Conservation (phyloP, 2,888 invertebrate genomes). For the Andrena hattorfiana region DNA sequence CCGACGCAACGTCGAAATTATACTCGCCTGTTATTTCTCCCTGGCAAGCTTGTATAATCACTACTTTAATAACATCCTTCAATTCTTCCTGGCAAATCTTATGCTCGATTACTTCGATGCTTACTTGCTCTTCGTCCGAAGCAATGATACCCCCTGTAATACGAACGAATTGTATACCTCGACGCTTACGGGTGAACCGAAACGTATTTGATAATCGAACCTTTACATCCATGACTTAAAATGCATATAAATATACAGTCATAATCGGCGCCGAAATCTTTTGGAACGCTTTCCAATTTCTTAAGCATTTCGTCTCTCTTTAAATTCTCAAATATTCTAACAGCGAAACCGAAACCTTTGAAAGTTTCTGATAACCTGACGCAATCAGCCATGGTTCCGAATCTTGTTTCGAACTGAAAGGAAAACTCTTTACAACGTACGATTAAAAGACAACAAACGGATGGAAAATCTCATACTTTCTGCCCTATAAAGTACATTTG, state of each 20-base stretch:
- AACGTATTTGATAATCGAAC: conserved; percentile 50
- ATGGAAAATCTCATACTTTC: conserved; percentile 42
- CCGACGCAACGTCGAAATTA: background rate
- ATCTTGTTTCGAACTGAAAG: conserved; percentile 80
- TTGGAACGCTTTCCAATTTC: conserved; percentile 68
- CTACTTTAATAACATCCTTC: conserved; percentile 86
- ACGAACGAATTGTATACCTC: conserved; percentile 7
- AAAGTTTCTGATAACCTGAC: conserved; percentile 81
- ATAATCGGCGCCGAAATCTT: conserved; percentile 71
- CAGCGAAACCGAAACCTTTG: conserved; percentile 81
- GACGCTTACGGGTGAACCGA: background rate
- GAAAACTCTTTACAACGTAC: conserved; percentile 6
- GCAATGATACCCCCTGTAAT: conserved; percentile 84
- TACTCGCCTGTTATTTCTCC: conserved; percentile 77
- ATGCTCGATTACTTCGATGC: conserved; percentile 85
- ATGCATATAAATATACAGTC: conserved; percentile 85
- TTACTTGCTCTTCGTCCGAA: conserved; percentile 86
- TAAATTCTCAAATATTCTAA: conserved; percentile 77
- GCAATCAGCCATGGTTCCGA: conserved; percentile 83
- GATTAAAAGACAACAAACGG: background rate
- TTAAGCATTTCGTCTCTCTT: conserved; percentile 76
- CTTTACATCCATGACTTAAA: conserved; percentile 84
- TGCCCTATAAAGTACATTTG: conserved; percentile 51
- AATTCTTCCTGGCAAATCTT: conserved; percentile 85
- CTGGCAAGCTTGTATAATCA: conserved; percentile 88